Conservation (phyloP, 2,797 vertebrate species). For the Phyllotis vaccarum region DNA sequence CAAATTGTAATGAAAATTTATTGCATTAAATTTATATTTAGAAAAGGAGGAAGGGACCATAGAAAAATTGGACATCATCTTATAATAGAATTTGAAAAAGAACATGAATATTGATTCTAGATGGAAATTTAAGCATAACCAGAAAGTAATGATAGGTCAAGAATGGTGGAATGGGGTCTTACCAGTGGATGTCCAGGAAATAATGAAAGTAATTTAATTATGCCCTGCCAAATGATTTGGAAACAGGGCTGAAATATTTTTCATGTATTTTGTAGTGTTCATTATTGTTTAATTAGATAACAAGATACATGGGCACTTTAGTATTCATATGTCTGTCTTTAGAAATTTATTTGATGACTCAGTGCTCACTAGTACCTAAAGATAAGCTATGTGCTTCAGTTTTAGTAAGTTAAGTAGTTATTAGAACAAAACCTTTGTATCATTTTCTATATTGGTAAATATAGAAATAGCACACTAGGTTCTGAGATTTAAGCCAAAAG, state of each 20-base stretch:
- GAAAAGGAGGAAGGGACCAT: background rate
- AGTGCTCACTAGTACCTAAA: background rate
- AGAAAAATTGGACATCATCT: background rate
- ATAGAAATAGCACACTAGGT: background rate
- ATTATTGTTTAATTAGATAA: background rate
- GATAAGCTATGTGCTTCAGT: background rate
- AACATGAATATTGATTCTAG: background rate
- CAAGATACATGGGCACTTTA: background rate
- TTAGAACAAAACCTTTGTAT: background rate
- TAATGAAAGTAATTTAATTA: background rate
- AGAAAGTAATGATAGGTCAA: background rate
- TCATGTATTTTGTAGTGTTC: background rate
- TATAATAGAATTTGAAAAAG: background rate
- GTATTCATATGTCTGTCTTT: background rate
- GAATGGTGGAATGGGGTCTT: background rate
- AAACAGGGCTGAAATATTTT: background rate
- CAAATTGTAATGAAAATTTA: background rate
- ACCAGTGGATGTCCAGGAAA: background rate
- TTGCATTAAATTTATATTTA: too few relatives aligned
- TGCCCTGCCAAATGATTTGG: background rate
- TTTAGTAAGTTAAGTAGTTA: background rate
- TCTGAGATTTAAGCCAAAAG: slow-evolving; percentile 50
- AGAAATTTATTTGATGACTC: background rate
- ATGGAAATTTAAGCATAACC: background rate
- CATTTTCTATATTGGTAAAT: slow-evolving; percentile 41